These are phyloP conservation scores for Gnathonemus echidnorhynchus DNA, from an alignment of 2,113 vertebrate genomes.

Conservation along the genomic window DNA sequence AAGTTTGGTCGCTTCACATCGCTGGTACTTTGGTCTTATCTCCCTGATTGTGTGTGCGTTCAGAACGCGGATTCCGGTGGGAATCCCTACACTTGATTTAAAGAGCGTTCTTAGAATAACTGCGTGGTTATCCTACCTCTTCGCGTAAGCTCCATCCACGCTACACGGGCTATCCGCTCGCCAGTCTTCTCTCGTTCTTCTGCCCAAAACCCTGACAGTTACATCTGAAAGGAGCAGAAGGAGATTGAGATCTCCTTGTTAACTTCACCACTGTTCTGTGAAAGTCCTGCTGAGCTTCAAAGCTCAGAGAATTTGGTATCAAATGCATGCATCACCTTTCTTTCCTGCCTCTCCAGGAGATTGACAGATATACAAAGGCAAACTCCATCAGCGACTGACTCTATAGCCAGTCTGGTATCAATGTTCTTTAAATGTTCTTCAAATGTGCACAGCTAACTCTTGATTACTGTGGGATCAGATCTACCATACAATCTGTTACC, in stretches of 20 bases:
- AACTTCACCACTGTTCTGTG: constrained; percentile 24
- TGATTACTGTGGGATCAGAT: not conserved
- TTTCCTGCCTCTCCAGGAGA: constrained; percentile 32
- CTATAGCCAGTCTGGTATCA: not conserved
- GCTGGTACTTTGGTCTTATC: no score
- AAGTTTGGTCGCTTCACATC: not conserved
- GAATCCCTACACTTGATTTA: no score
- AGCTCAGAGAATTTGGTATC: constrained; percentile 25
- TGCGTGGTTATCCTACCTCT: no score
- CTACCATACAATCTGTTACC: not conserved
- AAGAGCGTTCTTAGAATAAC: no score
- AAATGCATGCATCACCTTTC: constrained; percentile 20
- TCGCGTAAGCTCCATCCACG: no score
- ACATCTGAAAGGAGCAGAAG: constrained; percentile 25
- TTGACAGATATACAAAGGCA: constrained; percentile 27
- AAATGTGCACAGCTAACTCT: constrained; percentile 21
- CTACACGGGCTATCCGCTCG: no score
- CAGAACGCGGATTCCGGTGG: no score
- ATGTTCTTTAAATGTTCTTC: not conserved
- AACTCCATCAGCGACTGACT: constrained; percentile 8
- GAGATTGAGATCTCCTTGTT: constrained; percentile 30
- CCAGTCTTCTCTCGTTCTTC: no score
- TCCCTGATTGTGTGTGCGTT: no score
- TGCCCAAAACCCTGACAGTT: constrained; percentile 6
- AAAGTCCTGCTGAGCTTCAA: constrained; percentile 37